Evolutionary conservation across 53 echinoderm and acorn worm genomes (phyloP).

Genomic region (Henricia sp.): DNA sequence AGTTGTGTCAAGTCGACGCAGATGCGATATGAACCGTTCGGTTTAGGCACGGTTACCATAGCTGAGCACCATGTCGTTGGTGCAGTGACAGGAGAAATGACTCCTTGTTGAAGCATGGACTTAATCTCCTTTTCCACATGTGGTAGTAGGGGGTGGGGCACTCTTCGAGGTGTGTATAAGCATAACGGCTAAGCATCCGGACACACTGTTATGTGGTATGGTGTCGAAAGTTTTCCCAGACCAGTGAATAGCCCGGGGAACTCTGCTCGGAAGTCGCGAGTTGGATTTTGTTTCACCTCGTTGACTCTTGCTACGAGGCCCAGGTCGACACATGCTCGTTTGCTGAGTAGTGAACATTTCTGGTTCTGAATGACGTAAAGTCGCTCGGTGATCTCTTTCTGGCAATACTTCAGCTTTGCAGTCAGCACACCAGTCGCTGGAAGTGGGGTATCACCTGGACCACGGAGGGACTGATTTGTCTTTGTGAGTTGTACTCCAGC

Average conservation of each 20-base stretch:
- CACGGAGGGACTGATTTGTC: not conserved
- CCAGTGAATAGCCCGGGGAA: conserved; percentile 35
- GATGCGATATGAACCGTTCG: conserved; percentile 57
- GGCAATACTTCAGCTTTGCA: not conserved
- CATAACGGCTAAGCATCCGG: conserved; percentile 10
- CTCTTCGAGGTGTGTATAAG: conserved; percentile 40
- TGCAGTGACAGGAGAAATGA: conserved; percentile 52
- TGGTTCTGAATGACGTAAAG: conserved; percentile 2
- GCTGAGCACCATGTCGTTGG: conserved; percentile 46
- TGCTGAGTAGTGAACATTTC: conserved; percentile 10
- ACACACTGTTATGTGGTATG: conserved; percentile 47
- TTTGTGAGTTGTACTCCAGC: not conserved
- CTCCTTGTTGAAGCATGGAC: conserved; percentile 52
- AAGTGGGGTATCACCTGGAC: not conserved
- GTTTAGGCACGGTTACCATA: conserved; percentile 4
- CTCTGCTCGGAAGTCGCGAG: conserved; percentile 21
- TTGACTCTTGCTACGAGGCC: conserved; percentile 5
- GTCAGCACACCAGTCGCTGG: not conserved
- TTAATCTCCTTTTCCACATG: conserved; percentile 52
- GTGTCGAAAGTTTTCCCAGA: conserved; percentile 36
- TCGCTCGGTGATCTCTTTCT: not conserved
- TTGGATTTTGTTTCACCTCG: not conserved
- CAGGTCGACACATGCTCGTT: not conserved
- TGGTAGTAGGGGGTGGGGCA: conserved; percentile 55
- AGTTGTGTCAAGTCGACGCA: conserved; percentile 58